Conservation (phyloP, 2,888 invertebrate species). For the Synanthedon myopaeformis region DNA sequence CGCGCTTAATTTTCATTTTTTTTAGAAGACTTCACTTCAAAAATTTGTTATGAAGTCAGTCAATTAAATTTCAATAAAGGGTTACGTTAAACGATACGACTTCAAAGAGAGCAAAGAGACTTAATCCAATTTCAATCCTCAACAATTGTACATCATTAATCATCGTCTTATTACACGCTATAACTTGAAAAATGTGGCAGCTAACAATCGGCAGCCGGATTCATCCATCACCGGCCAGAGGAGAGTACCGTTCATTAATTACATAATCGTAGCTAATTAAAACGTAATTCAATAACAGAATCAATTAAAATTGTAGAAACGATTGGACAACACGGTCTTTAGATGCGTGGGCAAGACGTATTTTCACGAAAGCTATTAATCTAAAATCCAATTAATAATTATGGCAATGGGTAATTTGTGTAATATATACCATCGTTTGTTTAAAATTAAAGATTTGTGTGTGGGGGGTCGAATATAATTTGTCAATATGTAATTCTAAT, state of each 20-base stretch:
- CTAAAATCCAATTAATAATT: constrained; percentile 49
- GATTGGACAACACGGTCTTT: constrained; percentile 2
- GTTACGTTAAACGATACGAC: constrained; percentile 14
- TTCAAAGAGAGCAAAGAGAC: constrained; percentile 28
- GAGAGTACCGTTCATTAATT: constrained; percentile 38
- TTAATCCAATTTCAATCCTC: constrained; percentile 43
- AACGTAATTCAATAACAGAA: constrained; percentile 57
- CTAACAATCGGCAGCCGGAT: constrained; percentile 24
- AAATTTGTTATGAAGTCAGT: constrained; percentile 6
- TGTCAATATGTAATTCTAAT: no score
- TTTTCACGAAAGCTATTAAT: constrained; percentile 46
- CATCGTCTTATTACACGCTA: constrained; percentile 39
- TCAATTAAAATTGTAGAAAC: constrained; percentile 23
- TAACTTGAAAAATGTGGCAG: constrained; percentile 40
- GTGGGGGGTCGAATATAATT: background rate
- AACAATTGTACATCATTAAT: constrained; percentile 37
- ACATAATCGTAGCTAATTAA: constrained; percentile 43
- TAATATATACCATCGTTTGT: constrained; percentile 32
- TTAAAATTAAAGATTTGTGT: constrained; percentile 26
- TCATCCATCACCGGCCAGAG: constrained; percentile 9
- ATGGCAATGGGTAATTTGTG: constrained; percentile 26
- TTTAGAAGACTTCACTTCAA: background rate
- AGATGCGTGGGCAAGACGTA: constrained; percentile 27
- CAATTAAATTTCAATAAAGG: constrained; percentile 15
- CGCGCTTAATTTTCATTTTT: constrained; percentile 2